Conservation (phyloP, 2,888 invertebrate genomes). For the Eudemis profundana region DNA sequence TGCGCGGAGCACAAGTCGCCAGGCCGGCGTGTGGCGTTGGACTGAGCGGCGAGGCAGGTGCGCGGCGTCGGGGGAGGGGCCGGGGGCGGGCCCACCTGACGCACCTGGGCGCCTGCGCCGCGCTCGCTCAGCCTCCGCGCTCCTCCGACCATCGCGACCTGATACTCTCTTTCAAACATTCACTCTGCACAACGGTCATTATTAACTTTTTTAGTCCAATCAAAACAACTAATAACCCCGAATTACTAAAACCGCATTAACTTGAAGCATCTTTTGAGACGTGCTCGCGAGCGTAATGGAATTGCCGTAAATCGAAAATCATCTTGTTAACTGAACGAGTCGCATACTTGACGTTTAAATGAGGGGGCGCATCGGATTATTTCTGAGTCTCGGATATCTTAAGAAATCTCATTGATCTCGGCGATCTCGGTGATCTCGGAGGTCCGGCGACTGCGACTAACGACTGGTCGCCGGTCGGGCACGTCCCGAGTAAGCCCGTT, state of each 20-base stretch:
- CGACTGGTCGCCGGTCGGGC: conserved; percentile 45
- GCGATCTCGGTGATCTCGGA: conserved; percentile 73
- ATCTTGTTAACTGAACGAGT: conserved; percentile 41
- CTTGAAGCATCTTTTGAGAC: conserved; percentile 15
- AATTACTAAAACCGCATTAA: conserved; percentile 20
- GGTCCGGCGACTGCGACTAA: conserved; percentile 57
- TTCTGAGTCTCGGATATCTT: conserved; percentile 57
- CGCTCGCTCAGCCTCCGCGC: conserved; percentile 69
- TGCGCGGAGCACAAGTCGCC: conserved; percentile 83
- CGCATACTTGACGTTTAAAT: conserved; percentile 47
- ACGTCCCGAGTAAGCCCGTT: conserved; percentile 73
- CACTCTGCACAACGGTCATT: conserved; percentile 49
- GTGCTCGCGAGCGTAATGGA: conserved; percentile 51
- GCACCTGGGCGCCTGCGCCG: conserved; percentile 84
- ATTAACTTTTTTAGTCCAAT: conserved; percentile 49
- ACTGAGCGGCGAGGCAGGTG: conserved; percentile 78
- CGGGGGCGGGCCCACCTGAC: conserved; percentile 84
- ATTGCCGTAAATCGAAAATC: conserved; percentile 44
- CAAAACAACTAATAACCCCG: neutral
- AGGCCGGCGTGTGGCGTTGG: conserved; percentile 71
- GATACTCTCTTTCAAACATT: conserved; percentile 51
- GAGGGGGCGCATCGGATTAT: conserved; percentile 62
- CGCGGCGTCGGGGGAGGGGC: conserved; percentile 72
- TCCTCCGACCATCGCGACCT: conserved; percentile 43
- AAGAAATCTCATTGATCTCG: conserved; percentile 76